Evolutionary conservation across 2,797 vertebrate genomes (phyloP), one percentile per base, ranked within the genome.

Genomic region (Cirrhinus mrigala): DNA sequence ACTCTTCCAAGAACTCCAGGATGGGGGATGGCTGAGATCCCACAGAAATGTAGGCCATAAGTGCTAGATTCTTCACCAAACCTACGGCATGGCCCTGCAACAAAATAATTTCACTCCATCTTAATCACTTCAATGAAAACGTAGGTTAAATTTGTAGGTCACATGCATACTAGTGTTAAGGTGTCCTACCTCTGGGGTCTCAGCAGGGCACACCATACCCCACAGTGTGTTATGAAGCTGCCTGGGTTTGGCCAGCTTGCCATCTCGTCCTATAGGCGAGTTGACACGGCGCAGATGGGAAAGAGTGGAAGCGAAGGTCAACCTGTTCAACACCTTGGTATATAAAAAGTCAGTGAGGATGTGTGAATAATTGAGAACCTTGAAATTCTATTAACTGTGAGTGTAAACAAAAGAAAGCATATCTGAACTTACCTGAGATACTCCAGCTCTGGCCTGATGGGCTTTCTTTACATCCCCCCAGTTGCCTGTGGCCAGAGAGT

Each of bases 401-500:
- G 9, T 1, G 33, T 11, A 77, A 44, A 60, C 33, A 14, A 52
- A 81, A 29, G 4, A 16, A n/a, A 66, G 10, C 24, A 48, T n/a
- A 40, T 33, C 15, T 15, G 24, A 62, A 10, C 85, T 92, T 89
- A 97, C 98, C 97, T 99, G 98, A 62, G 98, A 99, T 1, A 99
- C 98, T 18, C 98, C 98, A 4, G 98, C 98, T 91, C 98, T 94
- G 88, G 98, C 98, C 92, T 99, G 98, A 91, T 99, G 98, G 88
- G 98, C 98, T 92, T 99, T 99, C 93, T 99, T 99, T 79, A 99
- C 98, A 46, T 99, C 98, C 1, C 98, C 98, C 98, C 98, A 99
- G 94, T 99, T 99, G 33, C 98, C 98, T 0, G 98, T 99, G 84
- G 98, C 98, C 88, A 99, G 91, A 0, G 98, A 99, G 60, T 99